A percentile compares a stretch with the other conserved stretches of the same genome.
Evolutionary conservation across 2,113 vertebrate genomes (phyloP).

Genomic region (Myodes glareolus): DNA sequence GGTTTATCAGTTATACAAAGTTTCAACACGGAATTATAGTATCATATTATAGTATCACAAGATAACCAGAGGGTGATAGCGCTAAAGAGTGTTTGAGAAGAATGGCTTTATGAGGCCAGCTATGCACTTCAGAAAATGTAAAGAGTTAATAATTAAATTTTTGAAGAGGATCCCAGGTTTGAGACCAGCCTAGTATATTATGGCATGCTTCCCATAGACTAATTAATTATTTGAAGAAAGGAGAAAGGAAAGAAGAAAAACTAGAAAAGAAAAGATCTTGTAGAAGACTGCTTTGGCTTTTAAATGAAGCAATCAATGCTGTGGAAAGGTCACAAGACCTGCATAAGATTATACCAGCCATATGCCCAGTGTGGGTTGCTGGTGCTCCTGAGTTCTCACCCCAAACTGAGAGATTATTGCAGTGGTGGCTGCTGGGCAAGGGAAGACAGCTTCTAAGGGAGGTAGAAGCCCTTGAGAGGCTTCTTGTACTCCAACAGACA

Average conservation of each 20-base stretch:
- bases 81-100: not conserved
- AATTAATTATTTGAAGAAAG: not conserved
- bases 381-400: not conserved
- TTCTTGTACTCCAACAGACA: not conserved
- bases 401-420: not conserved
- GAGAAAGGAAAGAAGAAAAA: not conserved
- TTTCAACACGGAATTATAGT: not conserved
- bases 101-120: not conserved
- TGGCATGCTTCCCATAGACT: not conserved
- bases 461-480: too few species aligned
- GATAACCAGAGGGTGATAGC: not conserved
- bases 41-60: too few species aligned
- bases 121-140: not conserved
- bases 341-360: not conserved
- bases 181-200: not conserved
- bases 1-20: not conserved
- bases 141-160: not conserved
- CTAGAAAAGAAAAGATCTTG: not conserved
- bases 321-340: not conserved
- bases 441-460: not conserved
- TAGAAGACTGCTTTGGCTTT: not conserved
- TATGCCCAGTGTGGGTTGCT: too few species aligned
- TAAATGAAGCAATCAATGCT: too few species aligned
- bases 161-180: not conserved
- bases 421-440: not conserved